Conservation (phyloP, 2,113 vertebrate genomes). For the Tylochromis polylepis region DNA sequence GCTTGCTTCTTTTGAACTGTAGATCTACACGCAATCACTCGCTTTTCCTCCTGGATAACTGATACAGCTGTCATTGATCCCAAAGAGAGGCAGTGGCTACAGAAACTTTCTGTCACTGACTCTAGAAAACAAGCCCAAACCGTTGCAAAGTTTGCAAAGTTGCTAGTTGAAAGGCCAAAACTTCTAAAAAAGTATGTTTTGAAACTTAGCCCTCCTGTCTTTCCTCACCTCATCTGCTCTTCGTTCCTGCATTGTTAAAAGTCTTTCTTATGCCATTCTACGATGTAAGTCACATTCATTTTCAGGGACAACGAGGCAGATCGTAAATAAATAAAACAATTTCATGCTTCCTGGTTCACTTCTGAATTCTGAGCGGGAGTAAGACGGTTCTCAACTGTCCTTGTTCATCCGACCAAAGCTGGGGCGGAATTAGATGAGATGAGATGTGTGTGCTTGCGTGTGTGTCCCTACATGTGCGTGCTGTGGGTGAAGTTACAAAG, state of each 20-base stretch:
- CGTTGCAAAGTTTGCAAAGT: background rate
- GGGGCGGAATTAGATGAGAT: constrained; percentile 50
- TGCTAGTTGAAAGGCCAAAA: background rate
- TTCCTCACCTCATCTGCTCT: background rate
- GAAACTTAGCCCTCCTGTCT: background rate
- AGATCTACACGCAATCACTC: background rate
- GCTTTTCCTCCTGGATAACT: background rate
- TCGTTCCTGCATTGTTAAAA: constrained; percentile 26
- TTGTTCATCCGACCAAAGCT: constrained; percentile 50
- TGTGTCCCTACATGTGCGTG: background rate
- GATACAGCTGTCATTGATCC: background rate
- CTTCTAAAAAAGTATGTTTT: background rate
- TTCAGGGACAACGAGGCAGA: constrained; percentile 54
- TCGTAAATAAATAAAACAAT: constrained; percentile 71
- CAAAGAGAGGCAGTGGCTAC: background rate
- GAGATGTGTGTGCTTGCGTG: constrained; percentile 3
- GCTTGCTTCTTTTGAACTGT: background rate
- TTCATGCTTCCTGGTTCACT: constrained; percentile 63
- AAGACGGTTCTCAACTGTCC: constrained; percentile 52
- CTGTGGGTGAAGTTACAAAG: constrained; percentile 17
- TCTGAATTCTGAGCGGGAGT: constrained; percentile 53
- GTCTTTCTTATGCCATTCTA: constrained; percentile 29
- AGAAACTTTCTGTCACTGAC: background rate
- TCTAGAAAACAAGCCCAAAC: background rate
- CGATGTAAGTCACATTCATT: constrained; percentile 54